A percentile compares a stretch with the other conserved stretches of the same genome.
Evolutionary conservation across 2,888 invertebrate genomes (phyloP).

Genomic region (Actias luna): DNA sequence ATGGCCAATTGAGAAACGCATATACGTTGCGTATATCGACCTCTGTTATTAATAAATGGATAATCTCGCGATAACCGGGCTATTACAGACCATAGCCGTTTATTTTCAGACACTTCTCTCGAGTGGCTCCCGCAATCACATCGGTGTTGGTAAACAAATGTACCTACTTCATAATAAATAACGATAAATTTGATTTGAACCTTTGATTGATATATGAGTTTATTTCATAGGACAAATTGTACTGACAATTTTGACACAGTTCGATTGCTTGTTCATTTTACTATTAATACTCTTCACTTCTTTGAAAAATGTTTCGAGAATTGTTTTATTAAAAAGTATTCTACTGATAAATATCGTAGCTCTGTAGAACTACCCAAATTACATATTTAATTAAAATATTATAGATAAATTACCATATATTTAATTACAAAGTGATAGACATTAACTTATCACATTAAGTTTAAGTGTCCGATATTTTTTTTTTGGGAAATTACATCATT

Average conservation of each 20-base stretch:
- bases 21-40: conserved; percentile 31
- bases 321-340: too few relatives aligned
- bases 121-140: conserved; percentile 20
- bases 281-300: too few relatives aligned
- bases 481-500: neutral
- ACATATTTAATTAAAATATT: too few relatives aligned
- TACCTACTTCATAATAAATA: conserved; percentile 6
- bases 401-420: too few relatives aligned
- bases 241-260: neutral
- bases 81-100: conserved; percentile 32
- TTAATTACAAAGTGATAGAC: neutral
- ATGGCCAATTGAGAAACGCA: neutral
- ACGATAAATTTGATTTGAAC: neutral
- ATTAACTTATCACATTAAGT: neutral
- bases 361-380: too few relatives aligned
- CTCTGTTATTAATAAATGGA: conserved; percentile 19
- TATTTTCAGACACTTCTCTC: conserved; percentile 25
- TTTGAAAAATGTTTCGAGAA: too few relatives aligned
- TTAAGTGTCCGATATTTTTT: neutral
- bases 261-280: neutral
- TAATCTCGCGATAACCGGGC: conserved; percentile 24
- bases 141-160: conserved; percentile 32
- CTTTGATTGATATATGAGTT: neutral
- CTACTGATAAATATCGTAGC: too few relatives aligned
- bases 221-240: neutral